Conservation (phyloP, 2,888 invertebrate genomes). For the Ennomos quercinarius region DNA sequence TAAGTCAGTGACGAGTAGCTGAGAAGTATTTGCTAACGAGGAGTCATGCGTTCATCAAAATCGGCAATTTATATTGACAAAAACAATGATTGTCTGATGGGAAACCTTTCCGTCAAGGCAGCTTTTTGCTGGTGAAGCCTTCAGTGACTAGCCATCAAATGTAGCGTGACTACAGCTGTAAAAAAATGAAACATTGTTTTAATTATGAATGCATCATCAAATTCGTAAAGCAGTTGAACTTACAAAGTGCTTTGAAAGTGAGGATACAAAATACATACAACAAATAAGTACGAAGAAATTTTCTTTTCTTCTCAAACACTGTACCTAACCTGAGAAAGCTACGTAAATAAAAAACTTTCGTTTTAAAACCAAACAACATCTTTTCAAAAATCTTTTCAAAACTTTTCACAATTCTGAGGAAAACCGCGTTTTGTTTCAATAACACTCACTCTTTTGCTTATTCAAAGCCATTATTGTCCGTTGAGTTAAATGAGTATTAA, state of each 20-base stretch:
- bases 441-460: constrained; percentile 5
- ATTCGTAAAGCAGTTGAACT: no score
- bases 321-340: not conserved
- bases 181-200: not conserved
- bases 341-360: constrained; percentile 8
- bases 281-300: no score
- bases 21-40: not conserved
- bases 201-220: no score
- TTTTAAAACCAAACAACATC: not conserved
- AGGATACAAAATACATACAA: no score
- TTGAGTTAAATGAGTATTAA: constrained; percentile 8
- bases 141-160: constrained; percentile 15
- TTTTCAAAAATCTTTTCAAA: constrained; percentile 4
- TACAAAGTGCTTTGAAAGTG: no score
- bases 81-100: constrained; percentile 22
- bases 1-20: no score
- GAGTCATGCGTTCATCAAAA: constrained; percentile 1
- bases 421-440: constrained; percentile 7
- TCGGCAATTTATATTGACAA: not conserved
- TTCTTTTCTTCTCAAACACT: no score
- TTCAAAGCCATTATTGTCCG: constrained; percentile 11
- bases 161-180: constrained; percentile 14
- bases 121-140: constrained; percentile 22
- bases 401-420: not conserved
- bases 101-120: constrained; percentile 25